Base-by-base conservation (phyloP, 2,888 invertebrate genomes). In the Synergus laeviventris region DNA sequence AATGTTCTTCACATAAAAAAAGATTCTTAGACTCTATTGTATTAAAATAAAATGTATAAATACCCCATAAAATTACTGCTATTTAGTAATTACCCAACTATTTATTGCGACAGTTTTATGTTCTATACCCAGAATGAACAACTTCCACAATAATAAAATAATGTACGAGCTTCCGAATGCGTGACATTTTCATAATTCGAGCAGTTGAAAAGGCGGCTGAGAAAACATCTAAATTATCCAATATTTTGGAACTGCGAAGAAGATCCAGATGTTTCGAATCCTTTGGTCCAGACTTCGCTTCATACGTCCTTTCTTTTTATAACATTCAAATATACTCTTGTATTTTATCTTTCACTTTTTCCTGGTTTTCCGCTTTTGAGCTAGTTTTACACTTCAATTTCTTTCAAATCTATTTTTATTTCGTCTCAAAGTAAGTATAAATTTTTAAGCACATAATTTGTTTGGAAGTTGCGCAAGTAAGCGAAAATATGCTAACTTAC, bases 201-300 rank as follows among this genome's bases (percentile, higher is more conserved):
- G 8, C 12, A 39, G n/a, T 49, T 36, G 12, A 49, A 49, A n/a
- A n/a, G 12, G 8, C 49, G 49, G 31, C 49, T 70, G 70, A 49
- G 45, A 49, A 70, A 70, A 70, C 49, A 70, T 31, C 49, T 36
- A 70, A 70, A 70, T 70, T 49, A 70, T 70, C 31, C 24, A 45
- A 70, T 70, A 66, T 66, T 66, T 45, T 38, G 36, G 38, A 70
- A 16, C 31, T 24, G 24, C 24, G 49, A 70, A 70, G 66, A 66
- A 45, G 45, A 49, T 49, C 70, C 70, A 70, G 70, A 49, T 70
- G 49, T 70, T 70, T 70, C 36, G 31, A 31, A 31, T 45, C n/a
- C 70, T 70, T 70, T 70, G 70, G 49, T 70, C 49, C 31, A 49
- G 70, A 9, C 49, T 45, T 24, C 49, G 49, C 49, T 49, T 49